Base-by-base conservation (phyloP, 2,113 vertebrate species). In the Falco punctatus region DNA sequence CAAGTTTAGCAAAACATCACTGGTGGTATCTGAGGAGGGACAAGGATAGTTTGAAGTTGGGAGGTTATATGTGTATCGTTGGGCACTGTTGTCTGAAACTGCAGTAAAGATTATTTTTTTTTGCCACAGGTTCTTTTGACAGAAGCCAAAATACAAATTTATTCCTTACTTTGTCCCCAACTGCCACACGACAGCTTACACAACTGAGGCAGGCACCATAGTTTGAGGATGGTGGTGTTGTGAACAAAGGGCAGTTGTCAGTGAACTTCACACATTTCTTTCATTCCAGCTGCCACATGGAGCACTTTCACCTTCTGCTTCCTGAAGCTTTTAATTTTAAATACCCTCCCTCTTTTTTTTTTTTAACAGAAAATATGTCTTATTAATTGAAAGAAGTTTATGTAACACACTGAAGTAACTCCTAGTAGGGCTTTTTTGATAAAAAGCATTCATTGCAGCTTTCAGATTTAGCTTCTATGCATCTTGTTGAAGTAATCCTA, bases 151-250 rank as follows among this genome's bases (percentile, higher is more conserved):
- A 28, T 52, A 4, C 0, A 8, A 2, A 26, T 22, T 14, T 22
- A 9, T 64, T 27, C 51, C 30, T 67, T 20, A 2, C 57, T 51
- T 14, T 48, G 49, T 71, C 65, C 28, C 26, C 52, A 33, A 1
- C 23, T n/a, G 35, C 40, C 15, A 4, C 0, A 0, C 9, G 32
- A 23, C 4, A 3, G 49, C 14, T 73, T 24, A 33, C 19, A 3
- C 0, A 0, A 2, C 79, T 49, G 27, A 42, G 35, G 30, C 77
- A 75, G 27, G 32, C 8, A 16, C 19, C 6, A 2, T 17, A 13
- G 20, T 40, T 35, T 14, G 64, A 55, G 62, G 71, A n/a, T 0
- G 38, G 42, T 42, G 2, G 28, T n/a, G 65, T 65, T 72, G 38
- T 38, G 38, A 38, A 38, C 14, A 26, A 21, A 58, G 65, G 44